Conservation (phyloP, 1,140 invertebrate genomes). For the Oncopodura yosiiana region DNA sequence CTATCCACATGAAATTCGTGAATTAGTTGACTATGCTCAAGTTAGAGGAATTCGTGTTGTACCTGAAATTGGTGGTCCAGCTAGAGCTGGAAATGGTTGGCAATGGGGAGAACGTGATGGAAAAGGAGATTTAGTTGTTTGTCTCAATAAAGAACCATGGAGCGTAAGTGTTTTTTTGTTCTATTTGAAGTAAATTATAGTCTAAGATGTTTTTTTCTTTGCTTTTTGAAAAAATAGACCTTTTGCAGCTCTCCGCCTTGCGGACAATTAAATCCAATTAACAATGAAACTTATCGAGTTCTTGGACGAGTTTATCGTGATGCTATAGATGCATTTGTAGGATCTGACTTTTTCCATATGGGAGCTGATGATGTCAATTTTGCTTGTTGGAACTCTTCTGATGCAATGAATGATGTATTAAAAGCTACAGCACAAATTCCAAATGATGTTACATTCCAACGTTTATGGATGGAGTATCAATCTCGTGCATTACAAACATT, state of each 20-base stretch:
- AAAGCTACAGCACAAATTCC: slow-evolving; percentile 35
- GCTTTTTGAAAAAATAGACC: too few species aligned
- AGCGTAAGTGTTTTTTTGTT: too few species aligned
- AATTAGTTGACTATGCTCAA: slow-evolving; percentile 34
- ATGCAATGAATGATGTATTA: slow-evolving; percentile 44
- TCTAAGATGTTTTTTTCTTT: too few species aligned
- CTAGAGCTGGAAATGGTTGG: slow-evolving; percentile 40
- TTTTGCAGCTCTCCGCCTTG: slow-evolving; percentile 39
- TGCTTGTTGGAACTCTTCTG: slow-evolving; percentile 66
- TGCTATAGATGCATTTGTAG: slow-evolving; percentile 29
- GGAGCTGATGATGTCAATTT: slow-evolving; percentile 73
- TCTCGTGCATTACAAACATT: slow-evolving; percentile 33
- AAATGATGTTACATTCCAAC: slow-evolving; percentile 35
- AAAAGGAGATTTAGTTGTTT: slow-evolving; percentile 35
- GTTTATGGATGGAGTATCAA: slow-evolving; percentile 36
- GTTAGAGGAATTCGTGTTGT: slow-evolving; percentile 39
- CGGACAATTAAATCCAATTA: slow-evolving; percentile 39
- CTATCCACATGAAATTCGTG: slow-evolving; percentile 36
- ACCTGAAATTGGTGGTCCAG: slow-evolving; percentile 40
- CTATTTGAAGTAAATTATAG: too few species aligned
- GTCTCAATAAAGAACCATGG: slow-evolving; percentile 38
- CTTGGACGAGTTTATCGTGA: slow-evolving; percentile 34
- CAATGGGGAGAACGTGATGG: slow-evolving; percentile 36
- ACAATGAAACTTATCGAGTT: slow-evolving; percentile 37
- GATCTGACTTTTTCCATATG: slow-evolving; percentile 74